phyloP scores from a whole-genome alignment of 2,888 invertebrate genomes.

The Caenorhabditis panamensis region DNA sequence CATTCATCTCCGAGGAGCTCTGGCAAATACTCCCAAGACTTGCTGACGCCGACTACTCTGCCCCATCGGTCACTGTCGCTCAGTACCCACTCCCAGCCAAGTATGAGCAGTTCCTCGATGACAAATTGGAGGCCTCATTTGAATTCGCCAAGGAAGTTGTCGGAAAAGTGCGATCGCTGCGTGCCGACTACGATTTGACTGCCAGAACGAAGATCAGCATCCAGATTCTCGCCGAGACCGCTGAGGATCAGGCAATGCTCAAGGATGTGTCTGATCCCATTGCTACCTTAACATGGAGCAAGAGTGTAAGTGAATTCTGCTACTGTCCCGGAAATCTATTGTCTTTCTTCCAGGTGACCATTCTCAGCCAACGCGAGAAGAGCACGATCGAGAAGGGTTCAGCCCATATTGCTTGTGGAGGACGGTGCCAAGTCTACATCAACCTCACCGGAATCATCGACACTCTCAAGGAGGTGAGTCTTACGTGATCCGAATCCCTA shows the following conservation, averaged over 20 bases:
- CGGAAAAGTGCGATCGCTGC: constrained; percentile 90
- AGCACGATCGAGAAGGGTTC: constrained; percentile 82
- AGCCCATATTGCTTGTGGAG: no score
- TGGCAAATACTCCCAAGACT: constrained; percentile 89
- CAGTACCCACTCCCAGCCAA: constrained; percentile 86
- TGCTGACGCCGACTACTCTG: constrained; percentile 76
- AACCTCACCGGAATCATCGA: no score
- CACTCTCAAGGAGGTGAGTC: constrained; percentile 89
- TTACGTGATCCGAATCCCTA: constrained; percentile 86
- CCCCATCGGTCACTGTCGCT: constrained; percentile 91
- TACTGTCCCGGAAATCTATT: background rate
- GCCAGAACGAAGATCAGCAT: constrained; percentile 88
- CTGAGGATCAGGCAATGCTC: constrained; percentile 79
- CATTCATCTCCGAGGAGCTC: constrained; percentile 92
- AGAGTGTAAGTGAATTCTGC: constrained; percentile 56
- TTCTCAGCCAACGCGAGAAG: constrained; percentile 30
- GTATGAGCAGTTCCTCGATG: constrained; percentile 83
- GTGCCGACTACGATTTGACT: constrained; percentile 93
- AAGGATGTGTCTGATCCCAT: constrained; percentile 80
- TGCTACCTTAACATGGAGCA: constrained; percentile 81
- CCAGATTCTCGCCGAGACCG: constrained; percentile 68
- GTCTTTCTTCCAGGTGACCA: constrained; percentile 22
- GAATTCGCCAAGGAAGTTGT: constrained; percentile 92
- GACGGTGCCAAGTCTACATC: no score
- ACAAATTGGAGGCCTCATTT: constrained; percentile 88